Base-by-base conservation (phyloP, 1,140 invertebrate genomes). In the Sipha flava region DNA sequence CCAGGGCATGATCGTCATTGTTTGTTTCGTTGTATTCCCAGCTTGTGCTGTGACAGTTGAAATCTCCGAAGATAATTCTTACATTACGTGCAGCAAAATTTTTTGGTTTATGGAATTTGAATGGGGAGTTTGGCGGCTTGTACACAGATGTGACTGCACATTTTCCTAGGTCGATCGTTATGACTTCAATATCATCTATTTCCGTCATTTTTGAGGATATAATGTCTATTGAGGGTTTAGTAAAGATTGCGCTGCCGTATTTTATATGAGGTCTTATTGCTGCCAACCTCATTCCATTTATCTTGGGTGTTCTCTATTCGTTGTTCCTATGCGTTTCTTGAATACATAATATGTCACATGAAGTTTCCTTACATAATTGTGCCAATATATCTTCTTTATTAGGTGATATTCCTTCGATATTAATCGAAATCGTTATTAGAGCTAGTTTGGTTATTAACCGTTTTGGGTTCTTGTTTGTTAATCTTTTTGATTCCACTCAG, bases 201-300 rank as follows among this genome's bases (percentile, higher is more conserved):
- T 66, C 34, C 21, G 37, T 66, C 34, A 21, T 66, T 66, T 59
- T 21, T 23, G 21, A 59, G 26, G 62, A 21, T 66, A 23, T 66
- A 9, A 66, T 37, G 12, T 40, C 14, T 43, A 66, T 66, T 34
- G 31, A 43, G 62, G 34, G 18, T 43, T 66, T 66, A 7, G 12
- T 12, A 26, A 37, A 66, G 43, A 43, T 66, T 43, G 34, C 18
- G 34, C 37, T 43, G 10, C 34, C 37, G 34, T 66, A 40, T 37
- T 66, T 66, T 62, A 7, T 62, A 37, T 34, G 29, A 3, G 29
- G 66, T 72, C 23, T 47, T 52, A 31, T 12, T 73, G 49, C 70
- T 23, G 49, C 45, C 52, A 80, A 29, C 26, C 23, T 80, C 80
- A 80, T 80, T 23, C 80, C 80, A 59, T 73, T 31, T 62, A 80